A percentile compares a stretch with the other conserved stretches of the same genome.
These are phyloP conservation scores for Dinothrombium tinctorium DNA, from an alignment of 1,140 invertebrate species.

Conservation along the genomic window DNA sequence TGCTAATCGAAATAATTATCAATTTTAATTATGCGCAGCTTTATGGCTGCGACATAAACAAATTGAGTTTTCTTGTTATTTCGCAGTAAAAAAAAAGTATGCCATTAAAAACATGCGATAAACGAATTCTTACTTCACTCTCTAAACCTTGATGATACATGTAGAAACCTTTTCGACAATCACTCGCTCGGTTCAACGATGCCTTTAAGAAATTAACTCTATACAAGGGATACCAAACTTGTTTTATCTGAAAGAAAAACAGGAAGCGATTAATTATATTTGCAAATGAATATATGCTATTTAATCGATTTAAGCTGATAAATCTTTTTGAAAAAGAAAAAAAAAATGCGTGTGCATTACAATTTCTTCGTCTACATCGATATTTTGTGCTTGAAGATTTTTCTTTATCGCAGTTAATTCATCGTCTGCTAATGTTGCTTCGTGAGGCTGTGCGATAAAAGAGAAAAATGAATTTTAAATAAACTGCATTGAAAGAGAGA, in stretches of 20 bases:
- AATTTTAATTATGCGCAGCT: no score
- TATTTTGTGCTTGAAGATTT: slow-evolving; percentile 43
- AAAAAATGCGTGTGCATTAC: slow-evolving; percentile 17
- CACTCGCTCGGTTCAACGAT: slow-evolving; percentile 49
- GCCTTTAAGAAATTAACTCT: slow-evolving; percentile 58
- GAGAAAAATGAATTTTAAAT: slow-evolving; percentile 13
- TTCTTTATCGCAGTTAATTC: slow-evolving; percentile 76
- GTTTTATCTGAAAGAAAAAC: slow-evolving; percentile 33
- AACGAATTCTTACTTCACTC: slow-evolving; percentile 30
- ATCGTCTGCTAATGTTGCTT: slow-evolving; percentile 49
- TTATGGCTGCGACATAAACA: no score
- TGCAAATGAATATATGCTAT: background rate
- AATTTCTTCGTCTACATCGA: slow-evolving; percentile 52
- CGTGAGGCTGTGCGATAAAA: slow-evolving; percentile 36
- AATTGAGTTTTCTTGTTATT: background rate
- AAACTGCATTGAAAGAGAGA: slow-evolving; percentile 1
- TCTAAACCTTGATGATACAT: slow-evolving; percentile 58
- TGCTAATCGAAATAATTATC: no score
- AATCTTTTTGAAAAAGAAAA: background rate
- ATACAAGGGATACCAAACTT: slow-evolving; percentile 81
- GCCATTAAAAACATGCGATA: slow-evolving; percentile 14
- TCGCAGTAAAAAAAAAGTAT: slow-evolving; percentile 8
- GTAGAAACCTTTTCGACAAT: slow-evolving; percentile 77
- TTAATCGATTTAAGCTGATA: background rate
- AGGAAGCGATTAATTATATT: no score